These are phyloP conservation scores for Papilio polyxenes DNA, from an alignment of 1,140 invertebrate species.

Conservation along the genomic window DNA sequence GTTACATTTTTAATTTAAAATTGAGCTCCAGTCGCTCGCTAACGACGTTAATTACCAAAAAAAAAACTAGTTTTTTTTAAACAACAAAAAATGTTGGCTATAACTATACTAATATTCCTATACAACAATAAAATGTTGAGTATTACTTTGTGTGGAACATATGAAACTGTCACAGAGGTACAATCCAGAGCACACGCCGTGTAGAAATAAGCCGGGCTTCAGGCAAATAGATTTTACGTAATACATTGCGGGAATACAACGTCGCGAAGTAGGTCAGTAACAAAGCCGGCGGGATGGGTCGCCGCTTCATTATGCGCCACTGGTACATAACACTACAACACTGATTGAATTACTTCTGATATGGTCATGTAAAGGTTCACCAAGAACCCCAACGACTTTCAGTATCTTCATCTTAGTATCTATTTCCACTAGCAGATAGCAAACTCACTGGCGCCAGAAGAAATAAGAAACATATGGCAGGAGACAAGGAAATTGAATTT, in stretches of 20 bases:
- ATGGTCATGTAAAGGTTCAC: constrained; percentile 12
- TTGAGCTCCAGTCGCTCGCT: background rate
- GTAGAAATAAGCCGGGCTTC: constrained; percentile 32
- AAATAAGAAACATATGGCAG: too few relatives aligned
- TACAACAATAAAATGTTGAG: background rate
- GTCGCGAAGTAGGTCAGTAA: constrained; percentile 30
- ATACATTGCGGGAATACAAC: constrained; percentile 26
- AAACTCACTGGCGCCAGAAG: too few relatives aligned
- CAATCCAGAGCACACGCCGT: background rate
- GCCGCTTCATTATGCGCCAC: constrained; percentile 14
- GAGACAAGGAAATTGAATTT: too few relatives aligned
- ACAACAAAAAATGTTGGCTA: background rate
- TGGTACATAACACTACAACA: constrained; percentile 18
- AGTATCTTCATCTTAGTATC: background rate
- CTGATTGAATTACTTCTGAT: constrained; percentile 32
- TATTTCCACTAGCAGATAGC: background rate
- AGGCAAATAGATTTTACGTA: constrained; percentile 36
- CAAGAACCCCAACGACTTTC: background rate
- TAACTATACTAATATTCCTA: background rate
- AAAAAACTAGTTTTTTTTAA: background rate
- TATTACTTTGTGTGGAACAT: background rate
- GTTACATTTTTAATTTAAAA: background rate
- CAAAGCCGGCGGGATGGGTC: constrained; percentile 29
- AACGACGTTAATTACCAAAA: background rate
- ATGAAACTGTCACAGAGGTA: constrained; percentile 8